Base-by-base conservation (phyloP, 2,888 invertebrate species). In the Aphelenchoides bicaudatus region DNA sequence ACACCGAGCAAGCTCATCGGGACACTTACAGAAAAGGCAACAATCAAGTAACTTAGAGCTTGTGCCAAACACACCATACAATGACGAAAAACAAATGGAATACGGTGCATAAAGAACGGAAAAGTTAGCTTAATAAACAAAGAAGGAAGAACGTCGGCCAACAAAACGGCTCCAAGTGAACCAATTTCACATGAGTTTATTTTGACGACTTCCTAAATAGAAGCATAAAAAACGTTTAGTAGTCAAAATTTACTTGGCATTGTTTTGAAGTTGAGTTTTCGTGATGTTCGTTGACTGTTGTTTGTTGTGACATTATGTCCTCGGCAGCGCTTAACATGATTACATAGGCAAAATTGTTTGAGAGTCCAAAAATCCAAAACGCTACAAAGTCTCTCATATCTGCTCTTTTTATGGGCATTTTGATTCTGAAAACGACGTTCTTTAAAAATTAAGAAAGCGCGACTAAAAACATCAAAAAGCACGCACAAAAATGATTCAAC, bases 261-360 rank as follows among this genome's bases (percentile, higher is more conserved):
- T 10, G 10, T 10, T 10, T 34, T 34, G 34, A 34, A 43, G 6
- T 21, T 27, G 6, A 19, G 43, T 56, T 60, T 27, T 63, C 56
- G 1, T 39, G 58, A 56, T 71, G 63, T 31, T 70, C 49, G 2
- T 3, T 16, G 10, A n/a, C n/a, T n/a, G 34, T n/a, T 16, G n/a
- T 43, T 48, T 74, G 71, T 39, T 63, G 46, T 58, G 65, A 73
- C 68, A 62, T 84, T 74, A 89, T 88, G 79, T 90, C 89, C 78
- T 87, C 86, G 0, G 90, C 89, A 2, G 89, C 89, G 76, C 87
- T 88, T 54, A 89, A 81, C 89, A 89, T 90, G 31, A 89, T 87
- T 38, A 89, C 88, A 80, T 89, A 90, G 53, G 88, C 88, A 80
- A 87, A 89, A 81, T 89, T 90, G 79, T 90, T 90, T 78, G 87